A percentile compares a stretch with the other conserved stretches of the same genome.
Evolutionary conservation across 2,888 invertebrate genomes (phyloP).

Genomic region (Thecocarcelia acutangulata): DNA sequence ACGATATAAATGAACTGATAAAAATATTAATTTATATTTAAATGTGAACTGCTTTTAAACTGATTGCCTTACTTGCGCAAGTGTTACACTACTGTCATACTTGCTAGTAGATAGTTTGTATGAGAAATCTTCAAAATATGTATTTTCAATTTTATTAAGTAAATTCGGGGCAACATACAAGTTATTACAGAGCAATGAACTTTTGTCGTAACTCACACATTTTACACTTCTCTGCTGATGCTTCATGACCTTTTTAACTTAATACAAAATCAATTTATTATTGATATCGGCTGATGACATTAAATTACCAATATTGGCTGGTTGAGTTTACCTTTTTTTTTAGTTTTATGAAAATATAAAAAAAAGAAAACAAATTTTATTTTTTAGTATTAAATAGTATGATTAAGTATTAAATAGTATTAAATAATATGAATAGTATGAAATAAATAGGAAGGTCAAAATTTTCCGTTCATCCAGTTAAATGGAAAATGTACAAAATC

Average conservation of each 20-base stretch:
- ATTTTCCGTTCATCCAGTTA: no score
- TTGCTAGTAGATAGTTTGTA: not conserved
- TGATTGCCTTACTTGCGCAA: conserved; percentile 44
- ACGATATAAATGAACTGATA: conserved; percentile 34
- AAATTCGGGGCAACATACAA: no score
- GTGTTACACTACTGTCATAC: not conserved
- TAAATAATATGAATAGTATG: no score
- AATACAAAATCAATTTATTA: no score
- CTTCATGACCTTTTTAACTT: not conserved
- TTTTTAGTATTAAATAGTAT: no score
- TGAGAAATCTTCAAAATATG: not conserved
- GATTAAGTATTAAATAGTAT: no score
- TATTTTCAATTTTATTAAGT: no score
- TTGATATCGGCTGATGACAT: not conserved
- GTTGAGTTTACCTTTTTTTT: not conserved
- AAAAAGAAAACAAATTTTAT: no score
- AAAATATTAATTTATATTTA: conserved; percentile 34
- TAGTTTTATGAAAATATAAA: not conserved
- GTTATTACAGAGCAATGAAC: no score
- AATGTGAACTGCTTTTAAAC: conserved; percentile 51
- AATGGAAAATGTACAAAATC: no score
- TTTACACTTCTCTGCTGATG: conserved; percentile 5
- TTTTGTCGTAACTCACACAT: no score
- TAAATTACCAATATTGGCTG: not conserved
- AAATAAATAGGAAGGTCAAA: no score